Base-by-base conservation (phyloP, 2,888 invertebrate genomes). In the Drosophila putrida region DNA sequence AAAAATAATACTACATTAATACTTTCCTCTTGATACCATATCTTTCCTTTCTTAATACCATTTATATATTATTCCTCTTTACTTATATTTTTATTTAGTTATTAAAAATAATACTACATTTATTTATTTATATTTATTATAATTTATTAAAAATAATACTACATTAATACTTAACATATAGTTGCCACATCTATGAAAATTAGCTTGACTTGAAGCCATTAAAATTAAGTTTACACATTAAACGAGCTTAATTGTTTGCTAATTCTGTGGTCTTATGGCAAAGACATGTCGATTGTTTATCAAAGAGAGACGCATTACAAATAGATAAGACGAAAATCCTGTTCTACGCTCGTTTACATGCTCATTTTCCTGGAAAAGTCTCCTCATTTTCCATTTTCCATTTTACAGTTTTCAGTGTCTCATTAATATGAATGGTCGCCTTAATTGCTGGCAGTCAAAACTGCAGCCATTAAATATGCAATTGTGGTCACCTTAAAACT, bases 361-460 rank as follows among this genome's bases (percentile, higher is more conserved):
- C 46, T 38, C 46, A 58, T 58, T 78, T 78, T 43, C 43, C 31
- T 2, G 15, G 25, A 44, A 58, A 75, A 74, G 39, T 63, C 49
- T 1, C 31, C 31, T 31, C 31, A 6, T 31, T 31, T 4, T 31
- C n/a, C n/a, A n/a, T 31, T 31, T 31, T 65, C 1, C 50, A 39
- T 51, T 62, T 57, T n/a, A 20, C 20, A 20, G 3, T 28, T 31
- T 31, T 31, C 8, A n/a, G 62, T 53, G 39, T 55, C 70, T 59
- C 79, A 76, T 76, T 76, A 76, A 79, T 71, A 71, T 71, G 58
- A 75, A 71, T 71, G 76, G 44, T 61, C 43, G 63, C 50, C 66
- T 46, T 66, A 66, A 66, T 62, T 69, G 68, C 46, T 63, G 57
- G 57, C 69, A 62, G 54, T 53, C 51, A 53, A 75, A 75, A 63